Conservation (phyloP, 2,888 invertebrate genomes). For the Anarsia innoxiella region DNA sequence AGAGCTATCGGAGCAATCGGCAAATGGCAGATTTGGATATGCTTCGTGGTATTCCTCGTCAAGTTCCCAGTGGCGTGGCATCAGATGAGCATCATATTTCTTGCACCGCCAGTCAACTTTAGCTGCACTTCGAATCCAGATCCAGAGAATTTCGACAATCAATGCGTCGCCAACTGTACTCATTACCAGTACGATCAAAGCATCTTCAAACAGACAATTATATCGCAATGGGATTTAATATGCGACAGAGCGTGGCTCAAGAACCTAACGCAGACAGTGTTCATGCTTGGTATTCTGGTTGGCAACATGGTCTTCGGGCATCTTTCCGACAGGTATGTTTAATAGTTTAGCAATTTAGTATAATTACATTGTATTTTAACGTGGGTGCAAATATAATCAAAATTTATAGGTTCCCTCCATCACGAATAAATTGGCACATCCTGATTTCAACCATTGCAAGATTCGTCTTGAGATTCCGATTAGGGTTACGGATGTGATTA, state of each 20-base stretch:
- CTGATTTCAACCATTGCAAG: slow-evolving; percentile 33
- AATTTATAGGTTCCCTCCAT: slow-evolving; percentile 20
- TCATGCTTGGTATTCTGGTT: slow-evolving; percentile 85
- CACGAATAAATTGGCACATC: slow-evolving; percentile 50
- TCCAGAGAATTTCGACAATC: slow-evolving; percentile 50
- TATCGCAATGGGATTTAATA: slow-evolving; percentile 84
- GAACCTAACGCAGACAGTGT: slow-evolving; percentile 84
- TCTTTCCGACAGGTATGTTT: slow-evolving; percentile 87
- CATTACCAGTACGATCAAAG: slow-evolving; percentile 77
- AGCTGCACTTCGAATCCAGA: slow-evolving; percentile 53
- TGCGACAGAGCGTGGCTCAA: slow-evolving; percentile 80
- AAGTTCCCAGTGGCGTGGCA: slow-evolving; percentile 90
- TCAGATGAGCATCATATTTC: slow-evolving; percentile 84
- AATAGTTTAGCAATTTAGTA: slow-evolving; percentile 23
- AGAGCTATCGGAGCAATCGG: slow-evolving; percentile 82
- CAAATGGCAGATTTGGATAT: slow-evolving; percentile 84
- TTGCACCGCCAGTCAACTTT: slow-evolving; percentile 79
- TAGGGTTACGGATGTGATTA: slow-evolving; percentile 44
- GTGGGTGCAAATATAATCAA: slow-evolving; percentile 12
- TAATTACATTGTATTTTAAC: slow-evolving; percentile 4
- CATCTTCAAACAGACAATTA: slow-evolving; percentile 81
- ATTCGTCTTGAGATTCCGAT: slow-evolving; percentile 18
- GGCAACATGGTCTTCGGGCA: slow-evolving; percentile 85
- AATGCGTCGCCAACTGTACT: slow-evolving; percentile 73
- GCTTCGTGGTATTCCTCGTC: slow-evolving; percentile 79